A percentile compares a stretch with the other conserved stretches of the same genome.
Evolutionary conservation across 2,888 invertebrate species (phyloP).

Genomic region (Automeris io): DNA sequence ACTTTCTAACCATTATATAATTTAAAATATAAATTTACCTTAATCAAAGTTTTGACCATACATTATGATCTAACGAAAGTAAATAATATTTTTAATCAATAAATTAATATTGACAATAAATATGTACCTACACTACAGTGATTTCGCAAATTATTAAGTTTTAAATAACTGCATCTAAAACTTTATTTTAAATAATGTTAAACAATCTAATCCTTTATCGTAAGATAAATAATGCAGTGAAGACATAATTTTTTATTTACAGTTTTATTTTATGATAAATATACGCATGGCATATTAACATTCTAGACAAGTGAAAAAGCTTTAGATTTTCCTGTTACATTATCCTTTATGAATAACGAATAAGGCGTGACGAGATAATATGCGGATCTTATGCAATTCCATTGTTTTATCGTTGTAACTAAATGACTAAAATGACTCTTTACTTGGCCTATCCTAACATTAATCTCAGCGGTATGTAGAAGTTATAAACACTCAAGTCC

Average conservation of each 20-base stretch:
- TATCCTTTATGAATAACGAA: constrained; percentile 9
- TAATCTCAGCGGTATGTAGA: not conserved
- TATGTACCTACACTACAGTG: too few species aligned
- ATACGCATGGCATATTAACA: constrained; percentile 1
- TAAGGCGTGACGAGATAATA: constrained; percentile 3
- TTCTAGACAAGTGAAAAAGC: constrained; percentile 3
- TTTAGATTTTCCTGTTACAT: constrained; percentile 9
- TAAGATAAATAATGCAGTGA: too few species aligned
- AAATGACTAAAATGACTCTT: not conserved
- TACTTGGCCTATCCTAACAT: constrained; percentile 4
- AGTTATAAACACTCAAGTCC: not conserved
- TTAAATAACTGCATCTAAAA: too few species aligned
- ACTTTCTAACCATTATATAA: too few species aligned
- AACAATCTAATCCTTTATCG: too few species aligned
- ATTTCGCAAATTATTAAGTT: too few species aligned
- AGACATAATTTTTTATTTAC: constrained; percentile 4
- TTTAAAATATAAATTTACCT: too few species aligned
- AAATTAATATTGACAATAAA: too few species aligned
- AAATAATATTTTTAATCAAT: too few species aligned
- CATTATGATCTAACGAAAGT: too few species aligned
- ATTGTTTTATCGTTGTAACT: not conserved
- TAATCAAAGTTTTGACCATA: too few species aligned
- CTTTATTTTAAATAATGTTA: too few species aligned
- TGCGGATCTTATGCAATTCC: constrained; percentile 1
- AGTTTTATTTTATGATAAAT: not conserved